Percentiles rank a stretch among this genome's conserved stretches.
Evolutionary conservation across 2,797 vertebrate species (phyloP).

Genomic region (Glossophaga mutica): DNA sequence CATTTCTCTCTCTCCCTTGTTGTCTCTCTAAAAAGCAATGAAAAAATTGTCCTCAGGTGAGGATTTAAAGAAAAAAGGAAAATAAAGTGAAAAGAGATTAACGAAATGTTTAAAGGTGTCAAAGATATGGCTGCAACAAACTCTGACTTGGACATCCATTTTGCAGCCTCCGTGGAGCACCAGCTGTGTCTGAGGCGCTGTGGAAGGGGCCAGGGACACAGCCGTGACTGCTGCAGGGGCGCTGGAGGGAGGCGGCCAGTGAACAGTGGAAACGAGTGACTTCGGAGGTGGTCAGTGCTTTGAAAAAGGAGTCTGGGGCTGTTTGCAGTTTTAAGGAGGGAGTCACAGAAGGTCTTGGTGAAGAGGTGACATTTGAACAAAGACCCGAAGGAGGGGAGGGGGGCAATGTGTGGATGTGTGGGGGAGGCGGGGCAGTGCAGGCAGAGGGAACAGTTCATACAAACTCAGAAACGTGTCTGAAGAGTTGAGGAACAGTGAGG

Average conservation of each 20-base stretch:
- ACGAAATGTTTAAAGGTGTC: not conserved
- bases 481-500: not conserved
- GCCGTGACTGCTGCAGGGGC: accelerated
- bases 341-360: not conserved
- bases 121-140: not conserved
- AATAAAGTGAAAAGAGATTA: not conserved
- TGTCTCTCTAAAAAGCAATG: not conserved
- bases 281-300: not conserved
- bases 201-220: not conserved
- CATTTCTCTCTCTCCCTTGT: not conserved
- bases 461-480: not conserved
- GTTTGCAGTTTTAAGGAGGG: not conserved
- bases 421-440: too few species aligned
- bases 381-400: not conserved
- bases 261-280: not conserved
- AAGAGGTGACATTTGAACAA: not conserved
- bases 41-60: not conserved
- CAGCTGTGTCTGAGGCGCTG: not conserved
- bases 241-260: accelerated
- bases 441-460: not conserved
- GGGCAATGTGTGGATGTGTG: not conserved
- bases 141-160: not conserved
- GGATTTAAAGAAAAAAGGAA: not conserved
- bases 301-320: not conserved
- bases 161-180: not conserved